Base-by-base conservation (phyloP, 2,888 invertebrate genomes). In the Marronus borbonicus region DNA sequence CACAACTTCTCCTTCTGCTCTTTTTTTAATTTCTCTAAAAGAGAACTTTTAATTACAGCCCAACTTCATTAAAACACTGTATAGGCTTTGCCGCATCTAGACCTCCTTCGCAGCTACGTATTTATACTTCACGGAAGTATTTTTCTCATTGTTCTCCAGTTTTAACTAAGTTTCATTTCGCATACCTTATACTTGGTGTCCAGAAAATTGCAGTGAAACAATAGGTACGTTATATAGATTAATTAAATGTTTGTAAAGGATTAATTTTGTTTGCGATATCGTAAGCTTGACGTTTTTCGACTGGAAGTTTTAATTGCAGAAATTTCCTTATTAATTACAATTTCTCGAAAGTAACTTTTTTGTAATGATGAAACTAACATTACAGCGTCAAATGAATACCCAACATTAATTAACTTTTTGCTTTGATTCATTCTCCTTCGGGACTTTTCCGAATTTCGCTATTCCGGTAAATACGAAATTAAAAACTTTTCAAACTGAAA, bases 241-340 rank as follows among this genome's bases (percentile, higher is more conserved):
- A 66, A 66, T 66, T 66, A 66, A 66, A 66, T 17, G 66, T 66
- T 66, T 49, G 66, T 66, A 12, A 66, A 49, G n/a, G 49, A 66
- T 66, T 66, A 66, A 66, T 66, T 66, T 66, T 49, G 49, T 49
- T 66, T 72, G 72, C 58, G 31, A 72, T 72, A 58, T 58, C 55
- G 20, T 12, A 39, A 17, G 20, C 24, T 39, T 31, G 39, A 39
- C 58, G 72, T 36, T 55, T 70, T 70, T 31, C 24, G 60, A 28
- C 44, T 39, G 24, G 44, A 74, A 74, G 62, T 60, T 74, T 74
- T 74, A 74, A 74, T 62, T 74, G 44, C 49, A 24, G 44, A 74
- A 74, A 58, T 60, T 60, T 49, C 44, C 44, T 50, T 68, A 52
- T 68, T 68, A 68, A 68, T 68, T 68, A 24, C 44, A 50, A 68